Base-by-base conservation (phyloP, 2,888 invertebrate species). In the Ectobius pallidus region DNA sequence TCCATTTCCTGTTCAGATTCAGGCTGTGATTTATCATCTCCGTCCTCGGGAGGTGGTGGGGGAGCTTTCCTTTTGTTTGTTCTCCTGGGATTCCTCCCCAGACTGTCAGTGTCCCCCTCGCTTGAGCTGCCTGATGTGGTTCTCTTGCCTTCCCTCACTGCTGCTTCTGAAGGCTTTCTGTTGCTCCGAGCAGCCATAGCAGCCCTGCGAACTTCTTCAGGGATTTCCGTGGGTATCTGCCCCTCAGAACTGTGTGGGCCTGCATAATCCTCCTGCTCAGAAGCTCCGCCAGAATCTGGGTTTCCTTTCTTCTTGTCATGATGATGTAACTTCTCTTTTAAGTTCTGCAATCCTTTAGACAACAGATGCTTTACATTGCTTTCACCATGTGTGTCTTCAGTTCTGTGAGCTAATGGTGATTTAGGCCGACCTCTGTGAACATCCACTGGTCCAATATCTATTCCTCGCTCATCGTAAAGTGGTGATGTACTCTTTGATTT, bases 31-130 rank as follows among this genome's bases (percentile, higher is more conserved):
- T 69, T 58, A n/a, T 55, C 69, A 58, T 52, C 74, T 11, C 71
- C 71, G 18, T 82, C 73, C 20, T 77, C 74, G 67, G 86, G 86
- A 1, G 92, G 92, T 0, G 91, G 92, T 0, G 88, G 88, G 0
- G 92, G 92, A 1, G 92, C 92, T 83, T 91, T 91, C 0, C 91
- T 89, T 81, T 92, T 75, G 55, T 73, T 92, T 55, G 85, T 87
- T 80, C 88, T 90, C 78, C 89, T 90, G 1, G 82, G 79, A 4
- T 83, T 81, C 79, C 86, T 85, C 0, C 80, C 79, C 2, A 78
- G 75, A 25, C 84, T 83, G 2, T 78, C 77, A 2, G 75, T 34
- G 18, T 77, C 75, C 11, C 52, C 39, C 4, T 74, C 76, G n/a
- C 72, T 73, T 77, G 73, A 62, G 80, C 76, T 71, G 78, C 80